Evolutionary conservation across 2,888 invertebrate species (phyloP).

Genomic region (Rhaphigaster nebulosa): DNA sequence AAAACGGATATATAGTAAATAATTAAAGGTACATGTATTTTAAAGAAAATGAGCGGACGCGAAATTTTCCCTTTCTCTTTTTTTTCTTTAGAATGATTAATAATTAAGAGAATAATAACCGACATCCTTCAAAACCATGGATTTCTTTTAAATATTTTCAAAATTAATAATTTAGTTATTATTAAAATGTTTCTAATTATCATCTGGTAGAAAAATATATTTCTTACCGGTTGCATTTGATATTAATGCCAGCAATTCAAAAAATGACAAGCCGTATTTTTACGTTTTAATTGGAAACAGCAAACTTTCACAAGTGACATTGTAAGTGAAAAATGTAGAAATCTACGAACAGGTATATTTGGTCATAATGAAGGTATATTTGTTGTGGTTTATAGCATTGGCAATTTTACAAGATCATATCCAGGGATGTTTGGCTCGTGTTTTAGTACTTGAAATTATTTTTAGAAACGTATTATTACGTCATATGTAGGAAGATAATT

Average conservation of each 20-base stretch:
- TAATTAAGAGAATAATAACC: background rate
- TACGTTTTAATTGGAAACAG: background rate
- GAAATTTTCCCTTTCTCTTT: too few relatives aligned
- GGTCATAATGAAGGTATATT: background rate
- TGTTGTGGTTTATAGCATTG: background rate
- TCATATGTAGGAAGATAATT: background rate
- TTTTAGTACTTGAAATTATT: background rate
- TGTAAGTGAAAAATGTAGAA: conserved; percentile 3
- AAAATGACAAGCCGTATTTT: background rate
- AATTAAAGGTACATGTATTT: too few relatives aligned
- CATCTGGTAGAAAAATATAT: background rate
- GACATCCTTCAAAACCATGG: background rate
- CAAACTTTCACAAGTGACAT: background rate
- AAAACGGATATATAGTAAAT: too few relatives aligned
- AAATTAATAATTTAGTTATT: background rate
- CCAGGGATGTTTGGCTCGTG: background rate
- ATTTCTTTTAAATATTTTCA: background rate
- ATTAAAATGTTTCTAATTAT: background rate
- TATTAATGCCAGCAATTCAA: background rate
- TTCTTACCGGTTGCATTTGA: background rate
- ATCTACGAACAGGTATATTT: background rate
- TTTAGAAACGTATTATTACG: background rate
- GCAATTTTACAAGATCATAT: background rate
- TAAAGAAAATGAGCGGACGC: too few relatives aligned
- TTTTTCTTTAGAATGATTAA: too few relatives aligned